A percentile compares a stretch with the other conserved stretches of the same genome.
These are phyloP conservation scores for Sphaerophoria rueppellii DNA, from an alignment of 2,888 invertebrate genomes.

Conservation along the genomic window DNA sequence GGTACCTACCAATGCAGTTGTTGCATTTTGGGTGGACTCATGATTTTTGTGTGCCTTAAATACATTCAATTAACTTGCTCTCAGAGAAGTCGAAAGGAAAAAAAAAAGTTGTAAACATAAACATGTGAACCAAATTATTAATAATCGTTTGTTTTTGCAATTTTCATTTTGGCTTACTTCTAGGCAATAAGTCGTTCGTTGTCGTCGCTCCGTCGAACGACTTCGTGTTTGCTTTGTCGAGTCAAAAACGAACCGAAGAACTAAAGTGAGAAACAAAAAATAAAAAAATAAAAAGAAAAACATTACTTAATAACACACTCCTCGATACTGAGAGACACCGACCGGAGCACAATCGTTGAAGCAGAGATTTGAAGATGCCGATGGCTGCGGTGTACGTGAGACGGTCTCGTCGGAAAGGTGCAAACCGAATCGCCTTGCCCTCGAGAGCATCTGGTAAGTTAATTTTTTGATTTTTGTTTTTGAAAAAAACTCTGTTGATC, in stretches of 20 bases:
- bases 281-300: slow-evolving; percentile 45
- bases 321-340: background rate
- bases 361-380: slow-evolving; percentile 85
- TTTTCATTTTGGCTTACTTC: slow-evolving; percentile 71
- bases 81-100: slow-evolving; percentile 59
- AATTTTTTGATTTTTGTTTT: slow-evolving; percentile 16
- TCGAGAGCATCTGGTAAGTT: slow-evolving; percentile 81
- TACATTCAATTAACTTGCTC: too few species aligned
- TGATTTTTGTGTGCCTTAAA: too few species aligned
- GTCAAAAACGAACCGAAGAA: slow-evolving; percentile 50
- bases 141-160: background rate
- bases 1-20: too few species aligned
- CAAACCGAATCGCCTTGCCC: slow-evolving; percentile 87
- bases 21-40: too few species aligned
- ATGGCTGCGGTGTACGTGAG: slow-evolving; percentile 97
- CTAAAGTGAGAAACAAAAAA: slow-evolving; percentile 74
- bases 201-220: background rate
- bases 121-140: too few species aligned
- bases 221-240: slow-evolving; percentile 75
- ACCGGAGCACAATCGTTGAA: slow-evolving; percentile 55
- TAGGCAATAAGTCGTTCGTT: slow-evolving; percentile 76
- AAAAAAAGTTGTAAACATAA: slow-evolving; percentile 20
- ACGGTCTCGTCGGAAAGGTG: slow-evolving; percentile 95
- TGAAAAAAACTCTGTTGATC: background rate
- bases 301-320: too few species aligned